Evolutionary conservation across 2,113 vertebrate species (phyloP).

Genomic region (Choloepus hoffmanni): DNA sequence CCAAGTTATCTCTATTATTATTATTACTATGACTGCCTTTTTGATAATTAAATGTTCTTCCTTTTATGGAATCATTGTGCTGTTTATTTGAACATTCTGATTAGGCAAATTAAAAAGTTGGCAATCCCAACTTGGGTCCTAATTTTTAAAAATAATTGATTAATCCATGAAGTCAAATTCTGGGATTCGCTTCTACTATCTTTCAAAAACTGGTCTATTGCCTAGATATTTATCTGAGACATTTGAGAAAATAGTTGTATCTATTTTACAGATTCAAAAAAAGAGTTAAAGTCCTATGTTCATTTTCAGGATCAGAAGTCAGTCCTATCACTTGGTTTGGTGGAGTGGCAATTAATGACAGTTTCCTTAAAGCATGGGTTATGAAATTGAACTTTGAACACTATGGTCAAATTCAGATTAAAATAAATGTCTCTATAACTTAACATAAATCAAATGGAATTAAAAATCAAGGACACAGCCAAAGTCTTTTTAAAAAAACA

Average conservation of each 20-base stretch:
- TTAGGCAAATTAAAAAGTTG: background rate
- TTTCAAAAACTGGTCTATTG: background rate
- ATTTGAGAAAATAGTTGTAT: background rate
- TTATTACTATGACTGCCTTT: background rate
- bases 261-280: background rate
- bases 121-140: background rate
- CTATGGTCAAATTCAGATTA: background rate
- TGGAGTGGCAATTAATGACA: background rate
- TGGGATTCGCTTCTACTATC: background rate
- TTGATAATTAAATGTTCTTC: background rate
- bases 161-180: background rate
- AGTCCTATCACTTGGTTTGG: background rate
- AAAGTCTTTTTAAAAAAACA: background rate
- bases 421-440: background rate
- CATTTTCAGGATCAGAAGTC: background rate
- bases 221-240: background rate
- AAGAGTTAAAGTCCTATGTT: background rate
- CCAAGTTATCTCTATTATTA: too few relatives aligned
- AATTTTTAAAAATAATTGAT: background rate
- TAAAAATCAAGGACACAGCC: background rate
- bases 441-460: conserved; percentile 30
- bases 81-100: background rate
- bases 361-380: background rate
- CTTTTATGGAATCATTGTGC: background rate
- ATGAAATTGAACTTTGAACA: background rate